A percentile compares a stretch with the other conserved stretches of the same genome.
These are phyloP conservation scores for Xenus cinereus DNA, from an alignment of 2,113 vertebrate species.

Conservation along the genomic window DNA sequence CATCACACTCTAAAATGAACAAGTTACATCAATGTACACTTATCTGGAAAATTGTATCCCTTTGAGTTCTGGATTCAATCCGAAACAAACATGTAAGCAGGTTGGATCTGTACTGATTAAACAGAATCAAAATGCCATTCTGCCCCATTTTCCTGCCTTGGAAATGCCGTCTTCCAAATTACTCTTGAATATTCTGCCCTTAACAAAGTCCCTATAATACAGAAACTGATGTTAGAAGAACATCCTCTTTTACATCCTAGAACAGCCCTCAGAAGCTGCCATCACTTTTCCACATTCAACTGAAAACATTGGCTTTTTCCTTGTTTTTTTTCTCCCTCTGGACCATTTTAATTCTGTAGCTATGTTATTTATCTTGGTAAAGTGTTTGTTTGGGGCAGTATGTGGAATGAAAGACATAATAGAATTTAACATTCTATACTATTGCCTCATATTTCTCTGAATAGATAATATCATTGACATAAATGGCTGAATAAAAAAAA, in stretches of 20 bases:
- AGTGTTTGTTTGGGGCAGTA: conserved; percentile 9
- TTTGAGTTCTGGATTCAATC: not conserved
- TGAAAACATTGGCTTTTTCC: not conserved
- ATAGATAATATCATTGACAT: conserved; percentile 58
- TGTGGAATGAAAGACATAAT: conserved; percentile 27
- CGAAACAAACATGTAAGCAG: not conserved
- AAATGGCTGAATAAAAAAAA: conserved; percentile 60
- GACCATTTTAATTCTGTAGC: not conserved
- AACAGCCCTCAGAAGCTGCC: not conserved
- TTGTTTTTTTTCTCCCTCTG: not conserved
- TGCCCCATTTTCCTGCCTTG: not conserved
- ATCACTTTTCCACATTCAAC: not conserved
- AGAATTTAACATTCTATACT: conserved; percentile 48
- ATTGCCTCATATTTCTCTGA: conserved; percentile 57
- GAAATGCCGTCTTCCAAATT: not conserved
- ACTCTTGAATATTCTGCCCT: not conserved
- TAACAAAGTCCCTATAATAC: not conserved
- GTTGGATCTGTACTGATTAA: not conserved
- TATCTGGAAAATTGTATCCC: not conserved
- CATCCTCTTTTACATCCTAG: not conserved
- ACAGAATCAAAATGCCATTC: not conserved
- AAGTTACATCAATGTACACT: not conserved
- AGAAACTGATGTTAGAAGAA: not conserved
- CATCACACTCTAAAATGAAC: not conserved
- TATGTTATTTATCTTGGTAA: not conserved